Evolutionary conservation across 2,113 vertebrate species (phyloP).

Genomic region (Numenius arquata): DNA sequence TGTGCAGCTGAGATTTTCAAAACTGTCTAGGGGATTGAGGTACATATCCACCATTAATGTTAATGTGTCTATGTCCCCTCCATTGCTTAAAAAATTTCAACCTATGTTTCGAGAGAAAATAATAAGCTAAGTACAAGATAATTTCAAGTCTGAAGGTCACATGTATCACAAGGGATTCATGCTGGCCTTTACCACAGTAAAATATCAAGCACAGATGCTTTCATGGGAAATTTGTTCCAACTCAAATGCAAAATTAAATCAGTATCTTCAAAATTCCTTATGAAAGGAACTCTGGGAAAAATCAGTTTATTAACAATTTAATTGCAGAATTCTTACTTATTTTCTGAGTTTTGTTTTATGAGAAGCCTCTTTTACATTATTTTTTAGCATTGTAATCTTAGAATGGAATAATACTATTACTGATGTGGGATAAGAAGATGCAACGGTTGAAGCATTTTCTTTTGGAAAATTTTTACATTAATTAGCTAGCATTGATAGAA

Average conservation of each 20-base stretch:
- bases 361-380: background rate
- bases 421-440: background rate
- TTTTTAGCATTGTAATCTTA: background rate
- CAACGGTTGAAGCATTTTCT: background rate
- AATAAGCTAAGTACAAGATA: background rate
- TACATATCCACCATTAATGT: background rate
- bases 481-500: background rate
- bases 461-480: background rate
- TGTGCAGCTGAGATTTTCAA: background rate
- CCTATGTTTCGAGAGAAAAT: background rate
- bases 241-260: background rate
- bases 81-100: background rate
- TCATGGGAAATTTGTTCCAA: background rate
- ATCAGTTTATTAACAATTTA: background rate
- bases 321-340: background rate
- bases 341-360: background rate
- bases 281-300: background rate
- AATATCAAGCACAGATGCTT: background rate
- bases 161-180: background rate
- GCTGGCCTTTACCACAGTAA: background rate
- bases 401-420: background rate
- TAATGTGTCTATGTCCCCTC: background rate
- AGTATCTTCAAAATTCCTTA: background rate
- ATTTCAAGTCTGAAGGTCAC: constrained; percentile 34
- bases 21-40: background rate